Evolutionary conservation across 2,888 invertebrate genomes (phyloP).

Genomic region (Xestoiulus laeticollis): DNA sequence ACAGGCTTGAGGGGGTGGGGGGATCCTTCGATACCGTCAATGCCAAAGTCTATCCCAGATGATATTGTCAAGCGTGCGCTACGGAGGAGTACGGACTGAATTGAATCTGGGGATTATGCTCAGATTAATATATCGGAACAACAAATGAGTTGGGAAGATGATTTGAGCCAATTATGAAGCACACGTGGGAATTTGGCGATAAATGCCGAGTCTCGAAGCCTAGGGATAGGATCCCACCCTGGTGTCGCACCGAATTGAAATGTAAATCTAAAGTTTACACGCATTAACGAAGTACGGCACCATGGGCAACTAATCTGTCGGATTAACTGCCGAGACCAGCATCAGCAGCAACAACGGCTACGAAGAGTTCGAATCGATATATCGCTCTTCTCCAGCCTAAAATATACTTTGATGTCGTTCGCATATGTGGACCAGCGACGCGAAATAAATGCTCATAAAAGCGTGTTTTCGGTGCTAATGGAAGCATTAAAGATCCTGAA

Average conservation of each 20-base stretch:
- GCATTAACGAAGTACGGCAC: neutral
- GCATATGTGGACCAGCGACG: neutral
- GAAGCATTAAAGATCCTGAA: neutral
- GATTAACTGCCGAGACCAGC: neutral
- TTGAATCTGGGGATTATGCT: conserved; percentile 8
- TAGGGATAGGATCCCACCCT: neutral
- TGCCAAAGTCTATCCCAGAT: neutral
- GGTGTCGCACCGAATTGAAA: conserved; percentile 12
- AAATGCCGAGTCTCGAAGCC: neutral
- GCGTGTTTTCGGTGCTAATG: neutral
- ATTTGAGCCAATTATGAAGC: neutral
- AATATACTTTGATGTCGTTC: neutral
- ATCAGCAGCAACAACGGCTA: neutral
- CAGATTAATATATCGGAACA: neutral
- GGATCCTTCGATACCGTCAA: neutral
- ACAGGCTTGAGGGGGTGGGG: neutral
- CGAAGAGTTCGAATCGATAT: neutral
- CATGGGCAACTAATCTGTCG: conserved; percentile 7
- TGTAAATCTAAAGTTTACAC: conserved; percentile 32
- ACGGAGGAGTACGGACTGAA: neutral
- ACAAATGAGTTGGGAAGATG: conserved; percentile 16
- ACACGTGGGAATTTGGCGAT: neutral
- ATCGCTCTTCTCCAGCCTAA: neutral
- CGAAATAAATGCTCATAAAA: conserved; percentile 27
- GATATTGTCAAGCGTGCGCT: conserved; percentile 10